A percentile compares a stretch with the other conserved stretches of the same genome.
These are phyloP conservation scores for Mastomys natalensis DNA, from an alignment of 2,113 vertebrate genomes.

Conservation along the genomic window DNA sequence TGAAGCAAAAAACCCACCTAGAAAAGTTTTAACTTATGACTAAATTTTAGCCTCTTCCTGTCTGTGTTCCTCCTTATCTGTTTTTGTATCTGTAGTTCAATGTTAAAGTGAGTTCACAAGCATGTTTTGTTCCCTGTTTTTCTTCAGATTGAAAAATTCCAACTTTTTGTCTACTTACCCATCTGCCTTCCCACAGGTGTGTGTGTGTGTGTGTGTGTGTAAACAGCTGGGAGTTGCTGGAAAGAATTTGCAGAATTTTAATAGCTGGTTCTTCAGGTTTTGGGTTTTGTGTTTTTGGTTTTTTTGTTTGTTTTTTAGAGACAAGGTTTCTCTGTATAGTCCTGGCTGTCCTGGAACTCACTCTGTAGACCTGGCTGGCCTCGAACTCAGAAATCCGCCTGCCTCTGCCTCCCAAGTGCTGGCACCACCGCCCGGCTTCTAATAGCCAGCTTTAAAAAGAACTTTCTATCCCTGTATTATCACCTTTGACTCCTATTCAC, in stretches of 20 bases:
- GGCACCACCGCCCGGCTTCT: too few species aligned
- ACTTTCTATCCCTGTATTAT: not conserved
- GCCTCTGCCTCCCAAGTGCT: too few species aligned
- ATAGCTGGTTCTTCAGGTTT: not conserved
- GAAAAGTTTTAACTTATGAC: not conserved
- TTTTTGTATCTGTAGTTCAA: too few species aligned
- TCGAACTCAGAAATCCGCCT: too few species aligned
- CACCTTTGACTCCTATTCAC: not conserved
- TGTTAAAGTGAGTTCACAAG: not conserved
- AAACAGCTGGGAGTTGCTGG: not conserved
- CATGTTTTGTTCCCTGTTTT: not conserved
- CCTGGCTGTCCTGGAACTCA: too few species aligned
- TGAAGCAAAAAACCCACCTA: not conserved
- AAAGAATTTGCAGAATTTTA: slow-evolving; percentile 14
- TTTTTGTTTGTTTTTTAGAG: too few species aligned
- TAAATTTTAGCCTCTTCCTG: not conserved
- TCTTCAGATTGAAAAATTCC: slow-evolving; percentile 24
- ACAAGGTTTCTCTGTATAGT: too few species aligned
- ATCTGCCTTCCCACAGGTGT: not conserved
- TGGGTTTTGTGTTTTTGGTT: too few species aligned
- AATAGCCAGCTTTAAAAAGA: not conserved
- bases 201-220: too few species aligned
- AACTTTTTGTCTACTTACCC: not conserved
- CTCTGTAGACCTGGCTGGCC: too few species aligned
- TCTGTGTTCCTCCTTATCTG: not conserved